Percentiles rank a stretch among this genome's conserved stretches.
Conservation (phyloP, 2,797 vertebrate genomes). For the Lerista edwardsae region DNA sequence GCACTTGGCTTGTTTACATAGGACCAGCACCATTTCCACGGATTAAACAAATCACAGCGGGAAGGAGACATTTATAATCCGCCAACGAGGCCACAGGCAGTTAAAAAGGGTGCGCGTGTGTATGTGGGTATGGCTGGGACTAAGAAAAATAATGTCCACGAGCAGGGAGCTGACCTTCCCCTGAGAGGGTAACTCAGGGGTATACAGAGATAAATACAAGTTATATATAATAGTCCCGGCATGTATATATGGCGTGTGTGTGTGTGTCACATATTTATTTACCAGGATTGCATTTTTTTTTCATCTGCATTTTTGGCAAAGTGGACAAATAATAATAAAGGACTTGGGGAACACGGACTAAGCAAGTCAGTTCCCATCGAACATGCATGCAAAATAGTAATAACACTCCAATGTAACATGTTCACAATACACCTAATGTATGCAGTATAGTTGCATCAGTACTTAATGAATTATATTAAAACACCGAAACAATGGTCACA, state of each 20-base stretch:
- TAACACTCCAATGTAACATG: background rate
- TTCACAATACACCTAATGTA: background rate
- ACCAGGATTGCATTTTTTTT: too few relatives aligned
- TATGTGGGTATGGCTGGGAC: conserved; percentile 61
- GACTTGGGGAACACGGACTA: background rate
- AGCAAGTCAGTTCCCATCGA: background rate
- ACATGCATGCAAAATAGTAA: too few relatives aligned
- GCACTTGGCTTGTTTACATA: conserved; percentile 98
- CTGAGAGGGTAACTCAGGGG: conserved; percentile 75
- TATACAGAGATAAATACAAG: conserved; percentile 60
- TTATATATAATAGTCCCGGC: conserved; percentile 20
- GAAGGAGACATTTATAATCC: conserved; percentile 94
- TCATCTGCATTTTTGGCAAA: background rate
- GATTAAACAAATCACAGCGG: conserved; percentile 97
- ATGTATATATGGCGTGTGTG: background rate
- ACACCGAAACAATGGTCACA: background rate
- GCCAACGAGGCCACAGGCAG: conserved; percentile 91
- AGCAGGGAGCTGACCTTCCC: conserved; percentile 87
- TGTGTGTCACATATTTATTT: background rate
- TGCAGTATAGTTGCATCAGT: background rate
- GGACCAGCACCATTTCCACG: conserved; percentile 93
- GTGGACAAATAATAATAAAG: background rate
- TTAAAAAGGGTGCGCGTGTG: conserved; percentile 76
- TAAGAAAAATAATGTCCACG: conserved; percentile 82
- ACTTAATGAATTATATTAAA: background rate